Conservation (phyloP, 2,888 invertebrate genomes). For the Drosophila merina region DNA sequence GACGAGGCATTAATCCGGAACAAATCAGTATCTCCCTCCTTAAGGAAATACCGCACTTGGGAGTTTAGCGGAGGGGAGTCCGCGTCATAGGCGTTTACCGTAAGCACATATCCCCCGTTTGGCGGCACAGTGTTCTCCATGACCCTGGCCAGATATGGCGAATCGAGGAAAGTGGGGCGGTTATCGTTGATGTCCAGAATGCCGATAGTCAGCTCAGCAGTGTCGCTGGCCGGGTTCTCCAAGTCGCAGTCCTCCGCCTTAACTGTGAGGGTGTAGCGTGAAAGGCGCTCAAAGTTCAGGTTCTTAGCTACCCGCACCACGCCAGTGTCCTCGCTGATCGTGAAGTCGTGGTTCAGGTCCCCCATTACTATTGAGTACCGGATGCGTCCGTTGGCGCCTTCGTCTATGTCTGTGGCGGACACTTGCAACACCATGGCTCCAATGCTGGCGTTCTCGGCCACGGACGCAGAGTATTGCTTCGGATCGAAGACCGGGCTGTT, state of each 20-base stretch:
- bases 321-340: conserved; percentile 96
- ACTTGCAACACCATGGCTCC: conserved; percentile 96
- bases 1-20: conserved; percentile 96
- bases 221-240: conserved; percentile 87
- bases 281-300: conserved; percentile 95
- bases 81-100: conserved; percentile 94
- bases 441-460: conserved; percentile 96
- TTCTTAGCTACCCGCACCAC: conserved; percentile 95
- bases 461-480: conserved; percentile 94
- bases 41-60: conserved; percentile 95
- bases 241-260: conserved; percentile 94
- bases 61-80: conserved; percentile 96
- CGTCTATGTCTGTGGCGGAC: conserved; percentile 94
- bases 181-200: conserved; percentile 97
- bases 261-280: conserved; percentile 92
- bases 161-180: conserved; percentile 95
- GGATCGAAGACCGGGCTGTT: conserved; percentile 95
- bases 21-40: conserved; percentile 95
- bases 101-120: conserved; percentile 91
- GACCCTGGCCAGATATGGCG: conserved; percentile 96
- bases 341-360: conserved; percentile 95
- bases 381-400: conserved; percentile 94
- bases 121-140: conserved; percentile 96
- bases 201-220: conserved; percentile 91
- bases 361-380: conserved; percentile 95